These are phyloP conservation scores for Poecilia gillii DNA, from an alignment of 2,797 vertebrate species.

Conservation along the genomic window DNA sequence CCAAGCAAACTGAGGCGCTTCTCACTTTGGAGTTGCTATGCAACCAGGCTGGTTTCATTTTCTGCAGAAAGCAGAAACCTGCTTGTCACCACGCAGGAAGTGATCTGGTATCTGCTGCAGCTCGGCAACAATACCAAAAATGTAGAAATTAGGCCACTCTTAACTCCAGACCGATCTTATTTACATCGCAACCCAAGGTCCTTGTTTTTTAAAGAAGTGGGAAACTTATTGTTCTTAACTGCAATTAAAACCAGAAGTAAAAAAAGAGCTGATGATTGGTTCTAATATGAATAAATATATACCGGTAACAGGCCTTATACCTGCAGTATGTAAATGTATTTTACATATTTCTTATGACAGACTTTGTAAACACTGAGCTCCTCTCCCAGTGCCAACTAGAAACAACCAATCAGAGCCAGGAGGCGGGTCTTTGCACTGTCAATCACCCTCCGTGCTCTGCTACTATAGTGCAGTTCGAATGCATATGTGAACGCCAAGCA, in stretches of 20 bases:
- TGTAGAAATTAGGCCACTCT: not conserved
- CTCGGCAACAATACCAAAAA: not conserved
- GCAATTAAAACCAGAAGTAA: not conserved
- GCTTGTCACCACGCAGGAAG: constrained; percentile 44
- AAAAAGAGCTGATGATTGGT: not conserved
- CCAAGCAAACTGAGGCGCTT: not conserved
- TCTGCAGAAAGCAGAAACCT: constrained; percentile 51
- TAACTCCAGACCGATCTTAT: not conserved
- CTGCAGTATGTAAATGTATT: not conserved
- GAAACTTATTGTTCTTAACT: not conserved
- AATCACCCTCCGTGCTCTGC: too few species aligned
- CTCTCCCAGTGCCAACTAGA: too few species aligned
- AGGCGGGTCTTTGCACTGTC: too few species aligned
- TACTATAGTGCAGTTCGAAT: too few species aligned
- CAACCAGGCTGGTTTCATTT: constrained; percentile 38
- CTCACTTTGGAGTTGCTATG: constrained; percentile 2
- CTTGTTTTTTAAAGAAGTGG: not conserved
- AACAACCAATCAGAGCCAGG: too few species aligned
- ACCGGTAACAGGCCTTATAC: not conserved
- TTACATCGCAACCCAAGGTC: not conserved
- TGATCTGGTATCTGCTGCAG: constrained; percentile 12
- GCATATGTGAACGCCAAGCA: too few species aligned
- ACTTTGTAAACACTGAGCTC: too few species aligned
- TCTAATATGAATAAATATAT: not conserved
- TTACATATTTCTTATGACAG: too few species aligned